These are phyloP conservation scores for Micronycteris hirsuta DNA, from an alignment of 2,113 vertebrate species.

Conservation along the genomic window DNA sequence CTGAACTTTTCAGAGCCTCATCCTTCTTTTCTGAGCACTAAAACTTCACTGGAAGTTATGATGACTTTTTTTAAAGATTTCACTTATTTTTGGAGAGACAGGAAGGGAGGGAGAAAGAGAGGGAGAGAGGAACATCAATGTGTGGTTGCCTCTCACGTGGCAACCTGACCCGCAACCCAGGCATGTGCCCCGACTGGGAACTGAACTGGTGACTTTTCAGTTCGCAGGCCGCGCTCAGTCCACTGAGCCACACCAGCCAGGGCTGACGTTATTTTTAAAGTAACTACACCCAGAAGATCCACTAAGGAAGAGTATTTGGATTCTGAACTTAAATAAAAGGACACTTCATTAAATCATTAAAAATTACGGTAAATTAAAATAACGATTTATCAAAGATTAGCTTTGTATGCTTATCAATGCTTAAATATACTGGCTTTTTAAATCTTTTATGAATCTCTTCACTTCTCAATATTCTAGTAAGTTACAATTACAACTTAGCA, in stretches of 20 bases:
- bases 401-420: neutral
- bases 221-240: no score
- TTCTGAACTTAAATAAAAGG: neutral
- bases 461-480: neutral
- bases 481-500: neutral
- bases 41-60: neutral
- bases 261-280: neutral
- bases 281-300: neutral
- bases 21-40: neutral
- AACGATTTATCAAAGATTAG: neutral
- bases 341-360: neutral
- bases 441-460: neutral
- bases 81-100: no score
- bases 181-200: no score
- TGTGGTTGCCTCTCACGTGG: no score
- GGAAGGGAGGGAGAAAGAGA: no score
- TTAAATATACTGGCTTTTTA: neutral
- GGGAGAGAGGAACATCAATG: no score
- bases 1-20: neutral
- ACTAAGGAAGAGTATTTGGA: neutral
- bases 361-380: neutral
- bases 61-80: neutral
- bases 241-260: no score
- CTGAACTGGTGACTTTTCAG: no score
- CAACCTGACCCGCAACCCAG: no score